Evolutionary conservation across 2,888 invertebrate species (phyloP).

Genomic region (Ectropis crepuscularia): DNA sequence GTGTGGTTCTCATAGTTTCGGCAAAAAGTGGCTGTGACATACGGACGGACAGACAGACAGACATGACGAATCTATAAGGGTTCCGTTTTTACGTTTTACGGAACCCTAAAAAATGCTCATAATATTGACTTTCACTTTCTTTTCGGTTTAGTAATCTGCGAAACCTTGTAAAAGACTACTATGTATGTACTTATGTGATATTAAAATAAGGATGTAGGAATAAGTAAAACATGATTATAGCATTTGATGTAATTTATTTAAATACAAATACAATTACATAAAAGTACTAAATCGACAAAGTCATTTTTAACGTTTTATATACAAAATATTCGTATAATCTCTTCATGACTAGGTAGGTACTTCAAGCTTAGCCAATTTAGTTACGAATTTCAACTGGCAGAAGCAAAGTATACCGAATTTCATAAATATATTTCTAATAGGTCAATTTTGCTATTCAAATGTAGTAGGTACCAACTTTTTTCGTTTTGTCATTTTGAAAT

Average conservation of each 20-base stretch:
- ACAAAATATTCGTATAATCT: conserved; percentile 77
- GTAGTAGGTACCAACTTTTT: conserved; percentile 11
- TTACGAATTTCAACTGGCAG: conserved; percentile 51
- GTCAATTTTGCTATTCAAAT: conserved; percentile 10
- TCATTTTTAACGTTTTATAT: conserved; percentile 73
- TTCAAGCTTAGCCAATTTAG: conserved; percentile 67
- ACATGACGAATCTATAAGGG: too few relatives aligned
- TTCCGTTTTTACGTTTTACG: too few relatives aligned
- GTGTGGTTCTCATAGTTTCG: too few relatives aligned
- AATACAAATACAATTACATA: conserved; percentile 66
- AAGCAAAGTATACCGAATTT: conserved; percentile 50
- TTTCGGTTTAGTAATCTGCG: too few relatives aligned
- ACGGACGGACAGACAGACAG: too few relatives aligned
- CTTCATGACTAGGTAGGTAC: conserved; percentile 72
- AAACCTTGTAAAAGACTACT: too few relatives aligned
- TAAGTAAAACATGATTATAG: conserved; percentile 28
- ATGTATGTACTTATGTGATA: background rate
- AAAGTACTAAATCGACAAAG: conserved; percentile 59
- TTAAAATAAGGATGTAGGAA: conserved; percentile 1
- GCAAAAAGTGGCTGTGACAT: too few relatives aligned
- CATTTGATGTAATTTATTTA: conserved; percentile 69
- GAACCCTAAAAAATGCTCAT: too few relatives aligned
- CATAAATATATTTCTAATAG: conserved; percentile 44
- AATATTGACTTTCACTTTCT: too few relatives aligned
- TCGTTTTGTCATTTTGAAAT: conserved; percentile 23